Evolutionary conservation across 2,797 vertebrate species (phyloP), one percentile per base, ranked within the genome.

Genomic region (Poeciliopsis infans): DNA sequence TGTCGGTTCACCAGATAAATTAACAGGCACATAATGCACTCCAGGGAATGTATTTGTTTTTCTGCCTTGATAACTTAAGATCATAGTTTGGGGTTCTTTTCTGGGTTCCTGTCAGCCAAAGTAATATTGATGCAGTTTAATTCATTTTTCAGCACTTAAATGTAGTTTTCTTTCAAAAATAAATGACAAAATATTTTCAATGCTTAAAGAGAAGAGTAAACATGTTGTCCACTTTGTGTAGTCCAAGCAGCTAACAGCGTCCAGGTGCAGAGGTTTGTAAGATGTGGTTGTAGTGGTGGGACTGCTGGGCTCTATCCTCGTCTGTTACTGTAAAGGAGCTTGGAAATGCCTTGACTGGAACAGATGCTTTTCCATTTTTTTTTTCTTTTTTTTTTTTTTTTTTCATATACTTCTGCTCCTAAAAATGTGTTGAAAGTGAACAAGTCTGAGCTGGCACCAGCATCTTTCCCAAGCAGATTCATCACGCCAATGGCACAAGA

Each of bases 251-350:
- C 79, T 93, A 92, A 94, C 84, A 86, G 83, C 59, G 78, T 79
- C 90, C 92, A 95, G 93, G 92, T 93, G 92, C 86, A 88, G 85
- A 4, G 86, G 90, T 93, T 92, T 90, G 88, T 77, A 85, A 86
- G 87, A 87, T 93, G 94, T 79, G 93, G 93, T 92, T 82, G 84
- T 51, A 45, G 92, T 85, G 93, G 94, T 85, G 92, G 91, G 94
- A 94, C 94, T 92, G 88, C 81, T 80, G 91, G 93, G 93, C 93
- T 89, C 89, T 80, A 74, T 88, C 90, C 84, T 83, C 83, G 84
- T 85, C 80, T 85, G 82, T 79, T 88, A 90, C 89, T 23, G 71
- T 90, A 83, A 93, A 11, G 72, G 82, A 86, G 81, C 79, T 66
- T 57, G 33, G 33, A 83, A 82, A 59, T 72, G 83, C 76, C 80